These are phyloP conservation scores for Heliangelus exortis DNA, from an alignment of 2,797 vertebrate genomes.

Conservation along the genomic window DNA sequence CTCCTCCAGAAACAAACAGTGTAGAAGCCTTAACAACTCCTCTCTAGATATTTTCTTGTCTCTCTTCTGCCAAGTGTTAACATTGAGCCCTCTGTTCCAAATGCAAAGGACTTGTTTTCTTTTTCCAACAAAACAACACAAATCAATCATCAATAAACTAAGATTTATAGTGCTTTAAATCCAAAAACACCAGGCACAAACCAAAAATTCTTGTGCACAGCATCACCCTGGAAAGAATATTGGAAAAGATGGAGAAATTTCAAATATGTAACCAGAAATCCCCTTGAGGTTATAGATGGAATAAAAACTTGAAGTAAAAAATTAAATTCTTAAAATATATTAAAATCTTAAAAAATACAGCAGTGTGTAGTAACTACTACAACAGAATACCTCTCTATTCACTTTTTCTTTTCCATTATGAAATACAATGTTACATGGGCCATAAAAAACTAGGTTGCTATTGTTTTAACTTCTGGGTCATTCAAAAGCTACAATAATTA, in stretches of 20 bases:
- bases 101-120: neutral
- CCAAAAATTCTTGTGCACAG: neutral
- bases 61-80: neutral
- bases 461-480: constrained; percentile 4
- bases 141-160: neutral
- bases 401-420: neutral
- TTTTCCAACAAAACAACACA: neutral
- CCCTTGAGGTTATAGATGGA: neutral
- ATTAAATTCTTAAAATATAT: no score
- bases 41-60: neutral
- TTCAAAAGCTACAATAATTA: constrained; percentile 21
- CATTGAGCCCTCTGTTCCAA: neutral
- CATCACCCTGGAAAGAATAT: neutral
- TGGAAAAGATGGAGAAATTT: neutral
- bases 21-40: neutral
- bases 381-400: neutral
- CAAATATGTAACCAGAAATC: neutral
- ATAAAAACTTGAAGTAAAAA: neutral
- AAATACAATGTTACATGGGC: neutral
- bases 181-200: accelerated
- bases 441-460: neutral
- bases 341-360: neutral
- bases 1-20: neutral
- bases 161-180: neutral
- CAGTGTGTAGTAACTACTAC: neutral